Evolutionary conservation across 2,888 invertebrate species (phyloP).

Genomic region (Sinhomidia bicolor): DNA sequence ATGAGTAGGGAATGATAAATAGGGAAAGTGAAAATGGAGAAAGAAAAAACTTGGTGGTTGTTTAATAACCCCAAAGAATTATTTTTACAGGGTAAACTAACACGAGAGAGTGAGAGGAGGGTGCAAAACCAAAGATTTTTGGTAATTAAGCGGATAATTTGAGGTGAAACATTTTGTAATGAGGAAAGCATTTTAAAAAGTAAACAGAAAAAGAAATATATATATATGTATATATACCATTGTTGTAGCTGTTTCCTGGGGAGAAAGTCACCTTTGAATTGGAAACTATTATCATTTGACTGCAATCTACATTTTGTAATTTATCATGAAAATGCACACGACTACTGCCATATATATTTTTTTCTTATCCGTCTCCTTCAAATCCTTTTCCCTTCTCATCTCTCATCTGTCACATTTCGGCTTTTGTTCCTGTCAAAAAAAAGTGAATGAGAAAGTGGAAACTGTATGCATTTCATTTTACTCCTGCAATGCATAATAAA

Average conservation of each 20-base stretch:
- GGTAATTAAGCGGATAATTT: not conserved
- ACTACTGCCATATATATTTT: not conserved
- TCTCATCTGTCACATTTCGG: conserved; percentile 20
- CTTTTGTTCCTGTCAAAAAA: conserved; percentile 16
- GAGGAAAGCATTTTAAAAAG: not conserved
- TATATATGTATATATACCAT: too few relatives aligned
- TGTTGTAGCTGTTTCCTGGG: not conserved
- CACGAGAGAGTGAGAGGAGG: not conserved
- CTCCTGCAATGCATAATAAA: not conserved
- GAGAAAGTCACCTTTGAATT: not conserved
- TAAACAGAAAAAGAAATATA: too few relatives aligned
- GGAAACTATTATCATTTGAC: not conserved
- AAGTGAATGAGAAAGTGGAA: not conserved
- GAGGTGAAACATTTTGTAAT: not conserved
- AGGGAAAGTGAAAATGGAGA: too few relatives aligned
- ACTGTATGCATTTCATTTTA: not conserved
- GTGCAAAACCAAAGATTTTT: not conserved
- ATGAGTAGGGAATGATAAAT: too few relatives aligned
- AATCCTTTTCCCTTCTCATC: conserved; percentile 18
- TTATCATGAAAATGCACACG: conserved; percentile 14
- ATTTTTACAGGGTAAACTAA: too few relatives aligned
- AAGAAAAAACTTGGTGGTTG: too few relatives aligned
- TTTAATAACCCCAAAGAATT: too few relatives aligned
- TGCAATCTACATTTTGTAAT: conserved; percentile 30
- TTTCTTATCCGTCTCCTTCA: not conserved